Evolutionary conservation across 2,888 invertebrate species (phyloP).

Genomic region (Dorcus hopei): DNA sequence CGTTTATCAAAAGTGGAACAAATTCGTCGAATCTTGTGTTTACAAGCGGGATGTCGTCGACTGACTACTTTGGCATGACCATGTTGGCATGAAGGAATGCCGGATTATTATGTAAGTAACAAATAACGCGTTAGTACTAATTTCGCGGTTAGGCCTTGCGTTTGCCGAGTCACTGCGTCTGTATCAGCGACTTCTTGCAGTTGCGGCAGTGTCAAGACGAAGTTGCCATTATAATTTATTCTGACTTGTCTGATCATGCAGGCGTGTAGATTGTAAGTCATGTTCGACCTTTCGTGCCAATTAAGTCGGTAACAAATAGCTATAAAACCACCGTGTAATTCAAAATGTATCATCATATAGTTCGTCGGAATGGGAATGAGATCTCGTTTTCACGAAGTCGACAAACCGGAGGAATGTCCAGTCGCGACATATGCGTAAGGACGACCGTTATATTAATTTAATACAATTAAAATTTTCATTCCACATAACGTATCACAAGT

Average conservation of each 20-base stretch:
- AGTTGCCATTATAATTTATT: constrained; percentile 34
- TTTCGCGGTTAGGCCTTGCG: constrained; percentile 10
- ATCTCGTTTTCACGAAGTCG: no score
- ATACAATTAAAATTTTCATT: no score
- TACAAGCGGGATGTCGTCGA: no score
- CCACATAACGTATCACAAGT: no score
- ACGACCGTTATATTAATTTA: no score
- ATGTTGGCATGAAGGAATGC: not conserved
- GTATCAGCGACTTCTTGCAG: constrained; percentile 12
- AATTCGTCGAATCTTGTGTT: no score
- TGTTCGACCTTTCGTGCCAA: constrained; percentile 34
- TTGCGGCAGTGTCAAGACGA: constrained; percentile 23
- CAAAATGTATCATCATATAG: no score
- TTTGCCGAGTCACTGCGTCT: not conserved
- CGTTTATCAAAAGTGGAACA: no score
- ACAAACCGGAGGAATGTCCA: no score
- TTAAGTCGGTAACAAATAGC: constrained; percentile 36
- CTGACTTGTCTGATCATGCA: constrained; percentile 30
- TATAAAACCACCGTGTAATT: not conserved
- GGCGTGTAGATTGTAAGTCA: constrained; percentile 32
- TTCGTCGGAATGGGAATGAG: no score
- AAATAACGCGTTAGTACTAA: constrained; percentile 15
- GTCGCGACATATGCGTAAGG: no score
- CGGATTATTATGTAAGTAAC: constrained; percentile 1
- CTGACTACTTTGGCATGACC: not conserved